Evolutionary conservation across 1,140 invertebrate genomes (phyloP).

Genomic region (Dinothrombium tinctorium): DNA sequence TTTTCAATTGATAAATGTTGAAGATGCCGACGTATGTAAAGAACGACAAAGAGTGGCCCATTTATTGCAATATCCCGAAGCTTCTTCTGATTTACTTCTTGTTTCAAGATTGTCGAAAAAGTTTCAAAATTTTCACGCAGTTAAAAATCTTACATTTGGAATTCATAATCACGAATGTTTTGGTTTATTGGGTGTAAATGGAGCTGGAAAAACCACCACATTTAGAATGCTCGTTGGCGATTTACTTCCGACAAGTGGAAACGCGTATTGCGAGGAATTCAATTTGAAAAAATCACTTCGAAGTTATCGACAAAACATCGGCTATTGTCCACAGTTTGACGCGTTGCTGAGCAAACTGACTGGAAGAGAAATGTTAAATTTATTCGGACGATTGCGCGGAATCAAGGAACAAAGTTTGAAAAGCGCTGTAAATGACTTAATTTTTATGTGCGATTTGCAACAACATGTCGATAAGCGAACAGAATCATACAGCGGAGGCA

Average conservation of each 20-base stretch:
- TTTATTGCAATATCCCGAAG: neutral
- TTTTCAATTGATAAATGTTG: too few relatives aligned
- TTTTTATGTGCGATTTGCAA: neutral
- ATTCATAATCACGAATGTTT: conserved; percentile 25
- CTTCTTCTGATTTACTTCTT: conserved; percentile 9
- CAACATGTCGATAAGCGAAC: neutral
- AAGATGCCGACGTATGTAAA: conserved; percentile 8
- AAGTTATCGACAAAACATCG: conserved; percentile 19
- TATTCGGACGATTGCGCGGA: neutral
- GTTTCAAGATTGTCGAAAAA: conserved; percentile 12
- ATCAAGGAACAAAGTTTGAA: neutral
- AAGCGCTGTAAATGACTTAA: neutral
- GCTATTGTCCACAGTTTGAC: conserved; percentile 38
- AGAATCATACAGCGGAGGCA: conserved; percentile 22
- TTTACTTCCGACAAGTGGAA: conserved; percentile 18
- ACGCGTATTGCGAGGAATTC: conserved; percentile 14
- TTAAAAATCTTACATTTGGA: conserved; percentile 15
- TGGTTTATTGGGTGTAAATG: conserved; percentile 25
- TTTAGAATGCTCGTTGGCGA: conserved; percentile 22
- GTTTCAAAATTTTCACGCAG: conserved; percentile 14
- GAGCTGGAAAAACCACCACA: conserved; percentile 22
- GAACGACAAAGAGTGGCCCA: conserved; percentile 2
- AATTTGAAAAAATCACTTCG: conserved; percentile 29
- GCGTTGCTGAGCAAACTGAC: conserved; percentile 55
- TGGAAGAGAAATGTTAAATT: conserved; percentile 21